Evolutionary conservation across 2,113 vertebrate species (phyloP).

Genomic region (Phaetusa simplex): DNA sequence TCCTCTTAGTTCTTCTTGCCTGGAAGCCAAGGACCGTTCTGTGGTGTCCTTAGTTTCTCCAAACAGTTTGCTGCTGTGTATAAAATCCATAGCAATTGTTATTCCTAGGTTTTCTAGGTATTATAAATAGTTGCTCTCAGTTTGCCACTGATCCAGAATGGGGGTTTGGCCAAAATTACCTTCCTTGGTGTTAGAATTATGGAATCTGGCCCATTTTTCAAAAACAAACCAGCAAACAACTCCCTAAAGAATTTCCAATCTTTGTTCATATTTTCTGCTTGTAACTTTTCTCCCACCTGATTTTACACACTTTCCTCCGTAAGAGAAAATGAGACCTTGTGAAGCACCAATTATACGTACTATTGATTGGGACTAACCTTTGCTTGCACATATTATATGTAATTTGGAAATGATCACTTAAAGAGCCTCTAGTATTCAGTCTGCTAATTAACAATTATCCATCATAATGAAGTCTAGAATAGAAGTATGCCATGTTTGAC

Average conservation of each 20-base stretch:
- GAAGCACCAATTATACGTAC: slow-evolving; percentile 24
- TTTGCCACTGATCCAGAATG: neutral
- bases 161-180: neutral
- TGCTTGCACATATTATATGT: slow-evolving; percentile 45
- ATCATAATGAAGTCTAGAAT: slow-evolving; percentile 51
- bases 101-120: neutral
- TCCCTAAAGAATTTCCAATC: neutral
- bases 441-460: slow-evolving; percentile 59
- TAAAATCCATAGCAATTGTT: neutral
- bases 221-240: neutral
- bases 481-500: neutral
- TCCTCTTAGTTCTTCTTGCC: neutral
- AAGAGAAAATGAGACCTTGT: slow-evolving; percentile 23
- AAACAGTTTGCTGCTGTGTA: neutral
- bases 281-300: neutral
- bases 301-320: neutral
- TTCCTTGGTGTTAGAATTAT: neutral
- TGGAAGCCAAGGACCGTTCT: neutral
- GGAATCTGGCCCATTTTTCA: neutral
- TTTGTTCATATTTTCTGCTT: neutral
- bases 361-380: slow-evolving; percentile 57
- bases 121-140: neutral
- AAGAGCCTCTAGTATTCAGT: slow-evolving; percentile 26
- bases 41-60: neutral
- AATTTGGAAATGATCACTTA: slow-evolving; percentile 52